A percentile compares a stretch with the other conserved stretches of the same genome.
These are phyloP conservation scores for Mionectes macconnelli DNA, from an alignment of 2,113 vertebrate genomes.

Conservation along the genomic window DNA sequence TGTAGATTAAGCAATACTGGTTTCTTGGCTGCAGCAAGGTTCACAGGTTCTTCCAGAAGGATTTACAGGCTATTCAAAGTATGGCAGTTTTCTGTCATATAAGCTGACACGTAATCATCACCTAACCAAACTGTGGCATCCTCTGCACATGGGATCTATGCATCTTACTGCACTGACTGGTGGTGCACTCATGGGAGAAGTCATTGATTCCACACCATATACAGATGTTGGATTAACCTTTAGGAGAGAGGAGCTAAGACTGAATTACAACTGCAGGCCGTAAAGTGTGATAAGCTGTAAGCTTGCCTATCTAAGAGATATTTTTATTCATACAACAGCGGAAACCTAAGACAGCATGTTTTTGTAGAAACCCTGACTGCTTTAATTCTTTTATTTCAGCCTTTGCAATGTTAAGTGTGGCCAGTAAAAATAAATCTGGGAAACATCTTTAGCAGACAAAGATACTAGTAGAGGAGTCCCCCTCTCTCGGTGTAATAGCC, in stretches of 20 bases:
- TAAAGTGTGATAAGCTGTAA: background rate
- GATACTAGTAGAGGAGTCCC: background rate
- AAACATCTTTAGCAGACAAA: background rate
- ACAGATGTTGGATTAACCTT: background rate
- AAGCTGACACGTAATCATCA: background rate
- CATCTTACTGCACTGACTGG: background rate
- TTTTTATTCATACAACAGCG: background rate
- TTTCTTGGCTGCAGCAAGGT: background rate
- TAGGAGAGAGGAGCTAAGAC: background rate
- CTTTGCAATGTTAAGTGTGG: background rate
- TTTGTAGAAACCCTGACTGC: background rate
- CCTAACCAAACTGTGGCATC: background rate
- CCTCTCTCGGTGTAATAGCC: background rate
- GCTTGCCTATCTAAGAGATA: background rate
- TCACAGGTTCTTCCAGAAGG: background rate
- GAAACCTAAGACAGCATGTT: background rate
- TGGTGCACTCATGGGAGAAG: background rate
- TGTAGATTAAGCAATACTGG: background rate
- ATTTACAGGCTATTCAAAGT: background rate
- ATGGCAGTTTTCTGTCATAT: background rate
- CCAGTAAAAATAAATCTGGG: background rate
- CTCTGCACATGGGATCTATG: background rate
- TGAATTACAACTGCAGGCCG: background rate
- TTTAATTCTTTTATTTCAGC: background rate
- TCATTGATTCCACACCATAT: accelerated